Evolutionary conservation across 2,888 invertebrate genomes (phyloP).

Genomic region (Andrena flavipes): DNA sequence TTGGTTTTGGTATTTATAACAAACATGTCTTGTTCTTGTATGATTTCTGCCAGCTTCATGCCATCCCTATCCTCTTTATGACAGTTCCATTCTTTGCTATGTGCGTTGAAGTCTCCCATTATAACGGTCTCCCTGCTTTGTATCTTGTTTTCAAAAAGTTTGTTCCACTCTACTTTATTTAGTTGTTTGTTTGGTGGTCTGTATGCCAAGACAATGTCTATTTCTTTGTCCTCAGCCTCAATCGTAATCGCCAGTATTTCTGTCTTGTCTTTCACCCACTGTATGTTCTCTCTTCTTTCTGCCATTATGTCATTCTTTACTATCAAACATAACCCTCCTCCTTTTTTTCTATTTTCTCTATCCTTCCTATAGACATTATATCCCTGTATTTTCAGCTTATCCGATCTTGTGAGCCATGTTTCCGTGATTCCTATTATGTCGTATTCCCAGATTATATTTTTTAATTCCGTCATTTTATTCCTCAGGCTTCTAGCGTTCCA

Average conservation of each 20-base stretch:
- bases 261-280: neutral
- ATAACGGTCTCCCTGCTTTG: neutral
- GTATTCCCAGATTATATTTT: neutral
- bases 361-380: neutral
- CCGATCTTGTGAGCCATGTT: neutral
- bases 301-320: neutral
- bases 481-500: slow-evolving; percentile 7
- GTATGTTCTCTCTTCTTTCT: neutral
- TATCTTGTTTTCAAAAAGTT: neutral
- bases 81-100: neutral
- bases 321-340: neutral
- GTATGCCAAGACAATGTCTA: neutral
- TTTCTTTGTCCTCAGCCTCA: neutral
- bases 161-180: neutral
- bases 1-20: neutral
- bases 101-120: slow-evolving; percentile 5
- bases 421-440: slow-evolving; percentile 4
- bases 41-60: neutral
- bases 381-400: neutral
- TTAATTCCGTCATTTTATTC: neutral
- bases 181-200: neutral
- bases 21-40: neutral
- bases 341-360: neutral
- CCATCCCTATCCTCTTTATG: neutral
- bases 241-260: neutral